Percentiles rank a stretch among this genome's conserved stretches.
These are phyloP conservation scores for Amphiura filiformis DNA, from an alignment of 35 echinoderm and acorn worm genomes.

Conservation along the genomic window DNA sequence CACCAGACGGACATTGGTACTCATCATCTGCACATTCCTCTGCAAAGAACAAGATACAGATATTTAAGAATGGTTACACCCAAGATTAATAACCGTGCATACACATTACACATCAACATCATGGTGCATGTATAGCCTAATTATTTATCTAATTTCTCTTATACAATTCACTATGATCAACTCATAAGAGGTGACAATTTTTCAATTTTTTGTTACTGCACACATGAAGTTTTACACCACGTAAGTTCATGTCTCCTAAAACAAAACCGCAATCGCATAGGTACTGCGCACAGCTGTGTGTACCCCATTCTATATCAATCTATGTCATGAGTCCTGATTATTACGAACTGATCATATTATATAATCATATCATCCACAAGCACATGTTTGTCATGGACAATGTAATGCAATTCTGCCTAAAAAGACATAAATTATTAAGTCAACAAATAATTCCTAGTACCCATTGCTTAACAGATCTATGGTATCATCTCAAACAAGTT, in stretches of 20 bases:
- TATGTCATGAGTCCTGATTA: too few relatives aligned
- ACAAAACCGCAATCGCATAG: too few relatives aligned
- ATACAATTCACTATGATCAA: neutral
- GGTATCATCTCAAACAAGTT: neutral
- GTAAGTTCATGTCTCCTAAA: too few relatives aligned
- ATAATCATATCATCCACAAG: neutral
- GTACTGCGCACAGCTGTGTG: too few relatives aligned
- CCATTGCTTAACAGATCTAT: neutral
- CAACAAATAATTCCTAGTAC: neutral
- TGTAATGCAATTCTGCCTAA: neutral
- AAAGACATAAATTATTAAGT: neutral
- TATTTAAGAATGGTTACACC: too few relatives aligned
- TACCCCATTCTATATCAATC: too few relatives aligned
- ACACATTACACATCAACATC: neutral
- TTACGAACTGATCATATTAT: too few relatives aligned
- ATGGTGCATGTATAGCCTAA: neutral
- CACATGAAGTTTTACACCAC: too few relatives aligned
- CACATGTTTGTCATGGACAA: neutral
- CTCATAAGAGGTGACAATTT: neutral
- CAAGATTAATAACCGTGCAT: neutral
- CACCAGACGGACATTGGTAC: neutral
- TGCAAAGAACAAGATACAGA: neutral
- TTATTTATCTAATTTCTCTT: neutral
- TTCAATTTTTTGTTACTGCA: too few relatives aligned
- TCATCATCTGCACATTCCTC: neutral